Conservation (phyloP, 2,797 vertebrate genomes). For the Gymnodraco acuticeps region DNA sequence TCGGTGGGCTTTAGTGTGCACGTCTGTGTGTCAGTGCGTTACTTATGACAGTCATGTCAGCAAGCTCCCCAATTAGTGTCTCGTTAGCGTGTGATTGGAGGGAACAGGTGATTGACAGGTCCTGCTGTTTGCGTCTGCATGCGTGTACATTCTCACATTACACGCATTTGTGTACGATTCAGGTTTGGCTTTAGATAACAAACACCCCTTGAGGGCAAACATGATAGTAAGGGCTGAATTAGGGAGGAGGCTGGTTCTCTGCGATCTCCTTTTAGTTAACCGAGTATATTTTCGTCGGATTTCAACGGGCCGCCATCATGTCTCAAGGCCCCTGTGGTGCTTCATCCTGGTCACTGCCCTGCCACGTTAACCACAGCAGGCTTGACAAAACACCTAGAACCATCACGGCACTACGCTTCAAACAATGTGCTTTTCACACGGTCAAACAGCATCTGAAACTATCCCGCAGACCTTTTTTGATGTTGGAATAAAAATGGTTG, state of each 20-base stretch:
- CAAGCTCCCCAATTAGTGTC: slow-evolving; percentile 78
- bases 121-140: slow-evolving; percentile 55
- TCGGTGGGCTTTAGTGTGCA: slow-evolving; percentile 11
- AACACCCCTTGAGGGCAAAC: slow-evolving; percentile 16
- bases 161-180: slow-evolving; percentile 42
- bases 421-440: neutral
- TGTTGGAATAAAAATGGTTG: neutral
- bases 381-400: neutral
- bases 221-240: slow-evolving; percentile 27
- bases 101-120: slow-evolving; percentile 72
- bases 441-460: neutral
- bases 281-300: neutral
- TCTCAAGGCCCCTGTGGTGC: neutral
- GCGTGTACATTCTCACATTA: slow-evolving; percentile 7
- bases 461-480: neutral
- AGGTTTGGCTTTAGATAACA: slow-evolving; percentile 38
- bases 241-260: slow-evolving; percentile 16
- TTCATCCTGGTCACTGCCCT: neutral
- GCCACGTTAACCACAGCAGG: neutral
- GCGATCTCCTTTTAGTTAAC: slow-evolving; percentile 17
- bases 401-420: neutral
- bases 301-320: neutral
- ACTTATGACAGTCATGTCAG: slow-evolving; percentile 71
- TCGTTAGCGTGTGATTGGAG: slow-evolving; percentile 70
- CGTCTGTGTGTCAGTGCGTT: slow-evolving; percentile 33